These are phyloP conservation scores for Lagorchestes hirsutus DNA, from an alignment of 2,797 vertebrate species.

Conservation along the genomic window DNA sequence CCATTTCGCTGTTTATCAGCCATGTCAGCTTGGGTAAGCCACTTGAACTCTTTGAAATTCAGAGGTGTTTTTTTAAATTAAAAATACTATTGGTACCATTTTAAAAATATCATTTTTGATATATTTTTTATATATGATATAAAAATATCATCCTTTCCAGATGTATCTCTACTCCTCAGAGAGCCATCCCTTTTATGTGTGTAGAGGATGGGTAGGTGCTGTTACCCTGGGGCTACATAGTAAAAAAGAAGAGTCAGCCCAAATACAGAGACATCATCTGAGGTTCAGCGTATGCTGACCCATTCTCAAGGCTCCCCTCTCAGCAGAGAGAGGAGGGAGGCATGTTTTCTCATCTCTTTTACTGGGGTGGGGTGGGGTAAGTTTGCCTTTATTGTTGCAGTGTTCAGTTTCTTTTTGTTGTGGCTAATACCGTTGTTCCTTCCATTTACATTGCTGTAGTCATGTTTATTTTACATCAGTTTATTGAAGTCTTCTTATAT, in stretches of 20 bases:
- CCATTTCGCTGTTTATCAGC: background rate
- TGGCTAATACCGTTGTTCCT: background rate
- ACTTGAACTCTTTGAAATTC: too few relatives aligned
- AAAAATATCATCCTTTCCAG: background rate
- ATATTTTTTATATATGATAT: too few relatives aligned
- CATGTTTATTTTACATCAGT: background rate
- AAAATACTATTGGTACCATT: background rate
- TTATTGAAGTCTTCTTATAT: background rate
- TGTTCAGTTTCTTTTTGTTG: background rate
- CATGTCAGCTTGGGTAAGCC: background rate
- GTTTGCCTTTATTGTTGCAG: background rate
- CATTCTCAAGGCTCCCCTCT: background rate
- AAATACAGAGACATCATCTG: background rate
- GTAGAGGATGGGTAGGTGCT: background rate
- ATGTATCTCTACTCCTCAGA: background rate
- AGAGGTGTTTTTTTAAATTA: background rate
- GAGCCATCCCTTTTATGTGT: background rate
- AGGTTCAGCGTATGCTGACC: background rate
- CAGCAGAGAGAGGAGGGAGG: background rate
- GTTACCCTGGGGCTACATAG: background rate
- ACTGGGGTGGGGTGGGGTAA: background rate
- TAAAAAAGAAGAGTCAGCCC: background rate
- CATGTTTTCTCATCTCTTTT: background rate
- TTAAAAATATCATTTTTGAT: background rate
- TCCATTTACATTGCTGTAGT: background rate